Base-by-base conservation (phyloP, 2,888 invertebrate species). In the Hypsopygia costalis region DNA sequence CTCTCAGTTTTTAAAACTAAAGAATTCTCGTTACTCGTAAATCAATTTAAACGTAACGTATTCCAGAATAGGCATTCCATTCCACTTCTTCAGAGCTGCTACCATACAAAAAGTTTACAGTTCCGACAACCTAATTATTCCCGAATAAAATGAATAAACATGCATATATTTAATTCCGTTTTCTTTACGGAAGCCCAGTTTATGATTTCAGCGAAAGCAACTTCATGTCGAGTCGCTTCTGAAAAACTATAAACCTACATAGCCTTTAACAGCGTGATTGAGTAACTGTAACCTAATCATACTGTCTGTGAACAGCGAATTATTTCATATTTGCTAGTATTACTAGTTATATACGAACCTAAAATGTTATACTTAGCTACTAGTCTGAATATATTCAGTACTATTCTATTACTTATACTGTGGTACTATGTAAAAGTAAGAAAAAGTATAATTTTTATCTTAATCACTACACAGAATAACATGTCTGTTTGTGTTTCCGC, bases 211-310 rank as follows among this genome's bases (percentile, higher is more conserved):
- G 40, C 47, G 72, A 78, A 73, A 52, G 48, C 48, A 47, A 51
- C 59, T 58, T 55, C 55, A 49, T 52, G 46, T 53, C 52, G 54
- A 50, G 55, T 46, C 49, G 63, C 47, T 83, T 83, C 81, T 70
- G 59, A 69, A 73, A 78, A 80, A 56, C 76, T 43, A 75, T 86
- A 81, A 86, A 82, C 81, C 79, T 69, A 81, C 57, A 74, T 55
- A 58, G 25, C 51, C 51, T 62, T 60, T 55, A 53, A 49, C 47
- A 54, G 47, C 51, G 41, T 44, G 45, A 50, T 21, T 9, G 5
- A 25, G 11, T 22, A 22, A 10, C 20, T 10, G 34, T 34, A 21
- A 22, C 10, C 4, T 22, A 20, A 21, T 9, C 22, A 5, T 11
- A 31, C 6, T n/a, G 6, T 16, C 1, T 32, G 16, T 16, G 9